A percentile compares a stretch with the other conserved stretches of the same genome.
phyloP scores from a whole-genome alignment of 2,888 invertebrate genomes.

The Halictus quadricinctus region DNA sequence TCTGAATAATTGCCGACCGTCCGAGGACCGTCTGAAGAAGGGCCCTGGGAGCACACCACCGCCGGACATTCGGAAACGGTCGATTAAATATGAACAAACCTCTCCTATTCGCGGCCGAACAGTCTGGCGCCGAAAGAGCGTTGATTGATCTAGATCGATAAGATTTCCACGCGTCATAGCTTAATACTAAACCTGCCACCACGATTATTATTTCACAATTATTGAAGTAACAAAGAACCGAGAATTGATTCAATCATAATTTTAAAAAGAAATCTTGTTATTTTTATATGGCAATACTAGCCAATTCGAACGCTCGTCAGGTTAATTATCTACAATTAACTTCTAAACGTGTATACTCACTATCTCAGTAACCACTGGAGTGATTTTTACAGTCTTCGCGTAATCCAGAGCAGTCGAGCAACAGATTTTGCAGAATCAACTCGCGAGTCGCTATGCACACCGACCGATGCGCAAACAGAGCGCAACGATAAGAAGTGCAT shows the following conservation, averaged over 20 bases:
- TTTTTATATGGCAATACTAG: too few species aligned
- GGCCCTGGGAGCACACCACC: slow-evolving; percentile 8
- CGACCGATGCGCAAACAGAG: not conserved
- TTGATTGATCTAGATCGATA: not conserved
- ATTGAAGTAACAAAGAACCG: too few species aligned
- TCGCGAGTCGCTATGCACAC: not conserved
- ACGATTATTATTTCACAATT: too few species aligned
- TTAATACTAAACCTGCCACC: too few species aligned
- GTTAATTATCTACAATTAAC: not conserved
- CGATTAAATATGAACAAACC: slow-evolving; percentile 63
- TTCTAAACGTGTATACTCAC: too few species aligned
- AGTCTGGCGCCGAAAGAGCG: not conserved
- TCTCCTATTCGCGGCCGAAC: slow-evolving; percentile 24
- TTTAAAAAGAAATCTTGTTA: too few species aligned
- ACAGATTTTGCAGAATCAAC: not conserved
- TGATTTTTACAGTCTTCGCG: not conserved
- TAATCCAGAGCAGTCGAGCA: not conserved
- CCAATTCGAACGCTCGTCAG: too few species aligned
- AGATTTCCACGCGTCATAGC: too few species aligned
- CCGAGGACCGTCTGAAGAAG: slow-evolving; percentile 25
- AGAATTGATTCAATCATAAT: too few species aligned
- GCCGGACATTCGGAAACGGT: slow-evolving; percentile 31
- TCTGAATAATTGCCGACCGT: slow-evolving; percentile 62
- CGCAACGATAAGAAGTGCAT: not conserved
- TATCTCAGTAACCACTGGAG: not conserved